Base-by-base conservation (phyloP, 1,140 invertebrate genomes). In the Drosophila arawakana region DNA sequence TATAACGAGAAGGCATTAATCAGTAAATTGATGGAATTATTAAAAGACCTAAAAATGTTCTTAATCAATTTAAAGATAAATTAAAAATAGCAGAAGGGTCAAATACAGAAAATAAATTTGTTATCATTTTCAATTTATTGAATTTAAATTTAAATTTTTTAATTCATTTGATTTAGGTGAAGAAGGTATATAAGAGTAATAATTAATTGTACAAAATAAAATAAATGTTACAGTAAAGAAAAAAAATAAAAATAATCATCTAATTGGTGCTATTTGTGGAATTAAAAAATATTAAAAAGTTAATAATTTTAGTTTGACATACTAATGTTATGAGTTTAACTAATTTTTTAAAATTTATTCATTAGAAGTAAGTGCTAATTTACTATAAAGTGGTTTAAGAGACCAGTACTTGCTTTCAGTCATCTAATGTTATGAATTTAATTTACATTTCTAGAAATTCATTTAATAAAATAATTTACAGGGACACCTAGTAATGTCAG, bases 331-430 rank as follows among this genome's bases (percentile, higher is more conserved):
- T 93, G 35, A 50, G 74, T 79, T 92, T 91, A 90, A 92, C 91
- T 93, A 93, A 93, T 92, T 93, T 93, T 92, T 91, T 93, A 92
- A 93, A 15, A 15, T 30, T 21, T 21, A 91, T 91, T 93, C 93
- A 94, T 94, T 94, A 94, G 92, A 93, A 93, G 92, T 93, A 94
- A 83, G 37, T 92, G 92, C 81, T 93, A 92, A 78, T 86, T 84
- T 93, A 93, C 91, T 93, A 93, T 93, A 65, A 71, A 68, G 49
- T 93, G 88, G 90, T 92, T 93, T 93, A 93, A 94, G 93, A 93
- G 94, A 93, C 92, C 93, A 94, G 50, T 93, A 93, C 93, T 94
- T 94, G 90, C 93, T 93, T 94, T 94, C 93, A 94, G 94, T 92
- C 93, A 95, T 93, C 92, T 94, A 94, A 94, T 94, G 93, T 93